Conservation (phyloP, 2,888 invertebrate genomes). For the Lasioglossum leucozonium region DNA sequence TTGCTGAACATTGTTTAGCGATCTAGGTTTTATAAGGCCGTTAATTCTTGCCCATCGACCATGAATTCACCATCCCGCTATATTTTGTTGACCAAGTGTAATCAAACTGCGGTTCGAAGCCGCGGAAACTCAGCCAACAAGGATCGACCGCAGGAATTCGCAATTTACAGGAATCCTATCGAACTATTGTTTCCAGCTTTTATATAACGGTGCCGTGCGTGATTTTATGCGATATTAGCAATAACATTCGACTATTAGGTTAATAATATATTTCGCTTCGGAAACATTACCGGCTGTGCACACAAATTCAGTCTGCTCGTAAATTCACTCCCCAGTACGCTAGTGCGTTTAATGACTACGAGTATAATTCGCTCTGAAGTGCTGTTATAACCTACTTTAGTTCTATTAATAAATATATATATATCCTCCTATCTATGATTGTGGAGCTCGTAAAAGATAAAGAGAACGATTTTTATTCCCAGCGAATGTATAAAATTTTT, state of each 20-base stretch:
- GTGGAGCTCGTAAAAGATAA: neutral
- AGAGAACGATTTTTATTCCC: neutral
- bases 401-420: neutral
- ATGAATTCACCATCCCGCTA: neutral
- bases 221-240: too few species aligned
- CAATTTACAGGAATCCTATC: constrained; percentile 33
- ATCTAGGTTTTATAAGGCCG: neutral
- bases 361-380: neutral
- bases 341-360: neutral
- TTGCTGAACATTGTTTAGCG: neutral
- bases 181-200: constrained; percentile 22
- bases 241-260: constrained; percentile 15
- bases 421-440: neutral
- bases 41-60: neutral
- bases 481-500: neutral
- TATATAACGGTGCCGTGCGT: constrained; percentile 31
- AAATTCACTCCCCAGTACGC: neutral
- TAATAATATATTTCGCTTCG: constrained; percentile 11
- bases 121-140: constrained; percentile 18
- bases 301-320: neutral
- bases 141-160: constrained; percentile 27
- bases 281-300: neutral
- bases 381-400: neutral
- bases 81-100: constrained; percentile 1
- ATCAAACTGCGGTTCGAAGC: constrained; percentile 15